Evolutionary conservation across 2,888 invertebrate species (phyloP), one percentile per base, ranked within the genome.

Genomic region (Heteromyza rotundicornis): DNA sequence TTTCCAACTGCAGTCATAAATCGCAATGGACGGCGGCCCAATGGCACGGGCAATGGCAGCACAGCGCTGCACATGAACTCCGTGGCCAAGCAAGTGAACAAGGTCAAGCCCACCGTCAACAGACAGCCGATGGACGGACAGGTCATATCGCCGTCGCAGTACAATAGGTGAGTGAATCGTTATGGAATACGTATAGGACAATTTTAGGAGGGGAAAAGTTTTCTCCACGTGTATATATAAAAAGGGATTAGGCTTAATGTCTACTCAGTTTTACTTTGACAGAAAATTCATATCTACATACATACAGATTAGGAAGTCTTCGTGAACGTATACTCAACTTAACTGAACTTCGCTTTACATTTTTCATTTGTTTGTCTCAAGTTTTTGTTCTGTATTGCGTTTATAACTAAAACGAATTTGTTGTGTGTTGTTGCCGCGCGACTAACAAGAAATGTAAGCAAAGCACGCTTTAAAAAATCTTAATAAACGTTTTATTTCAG

Each of bases 51-150:
- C 47, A 79, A 76, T 27, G 73, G 78, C 32, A 68, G 69, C 27
- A 69, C 69, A 57, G 77, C 77, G 62, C 70, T 82, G 58, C 82
- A 82, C 57, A 91, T 88, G 80, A 90, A 89, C 68, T 89, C 90
- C 8, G 91, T 86, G 1, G 72, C 74, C 70, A 90, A 94, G 79
- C 93, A 94, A 84, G 92, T 94, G 80, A 94, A 93, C 86, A 94
- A 94, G 84, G 93, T 94, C 75, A 94, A 94, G 82, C 94, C 94
- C 51, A 94, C 91, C 76, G 92, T 93, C 64, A 93, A 91, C 80
- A 87, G 93, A 82, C 87, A 90, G 56, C 87, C 90, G 57, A 88
- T 89, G 40, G 93, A 94, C 74, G 80, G 81, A 19, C 90, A 89
- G 84, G 87, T 89, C 82, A 88, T 87, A 74, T 88, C 88, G 77